Base-by-base conservation (phyloP, 2,113 vertebrate species). In the Platysteira castanea region DNA sequence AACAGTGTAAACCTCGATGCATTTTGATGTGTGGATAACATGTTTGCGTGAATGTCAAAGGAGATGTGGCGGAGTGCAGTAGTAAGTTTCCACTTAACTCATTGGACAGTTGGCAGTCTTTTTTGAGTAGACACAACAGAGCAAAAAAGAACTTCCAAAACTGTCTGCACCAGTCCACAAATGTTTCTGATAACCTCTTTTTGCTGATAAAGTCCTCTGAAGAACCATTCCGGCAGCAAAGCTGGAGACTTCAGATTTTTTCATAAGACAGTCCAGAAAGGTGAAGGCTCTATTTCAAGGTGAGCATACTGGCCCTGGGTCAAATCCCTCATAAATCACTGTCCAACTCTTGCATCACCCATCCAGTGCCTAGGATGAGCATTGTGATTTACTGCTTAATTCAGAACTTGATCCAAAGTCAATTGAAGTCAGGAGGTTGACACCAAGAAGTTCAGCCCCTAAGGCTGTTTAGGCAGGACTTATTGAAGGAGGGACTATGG, bases 281-380 rank as follows among this genome's bases (percentile, higher is more conserved):
- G 93, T 64, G 89, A 89, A 61, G 86, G 52, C 76, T 93, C 31
- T 60, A 2, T 87, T 93, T 92, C 76, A 95, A 95, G 96, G 96
- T 90, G 90, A 96, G 18, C 41, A 63, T 9, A 8, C 9, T 68
- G 64, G 39, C 52, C 52, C 31, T 54, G 63, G 57, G 59, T 95
- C 84, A 85, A 63, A 67, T 41, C 75, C 56, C 65, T 96, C 95
- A 96, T 96, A 90, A 95, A 96, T 96, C 96, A 95, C 88, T 96
- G 91, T 96, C 93, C 75, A 88, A 56, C 42, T 86, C 49, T 68
- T 71, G 17, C 82, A 88, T 81, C 71, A 96, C 47, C 68, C 41
- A 71, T 31, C 26, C 68, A 84, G 64, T 92, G 88, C 60, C 76
- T n/a, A 33, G 83, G 95, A 95, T 93, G 70, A 90, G 49, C 61